Evolutionary conservation across 35 echinoderm and acorn worm species (phyloP).

Genomic region (Anneissia japonica): DNA sequence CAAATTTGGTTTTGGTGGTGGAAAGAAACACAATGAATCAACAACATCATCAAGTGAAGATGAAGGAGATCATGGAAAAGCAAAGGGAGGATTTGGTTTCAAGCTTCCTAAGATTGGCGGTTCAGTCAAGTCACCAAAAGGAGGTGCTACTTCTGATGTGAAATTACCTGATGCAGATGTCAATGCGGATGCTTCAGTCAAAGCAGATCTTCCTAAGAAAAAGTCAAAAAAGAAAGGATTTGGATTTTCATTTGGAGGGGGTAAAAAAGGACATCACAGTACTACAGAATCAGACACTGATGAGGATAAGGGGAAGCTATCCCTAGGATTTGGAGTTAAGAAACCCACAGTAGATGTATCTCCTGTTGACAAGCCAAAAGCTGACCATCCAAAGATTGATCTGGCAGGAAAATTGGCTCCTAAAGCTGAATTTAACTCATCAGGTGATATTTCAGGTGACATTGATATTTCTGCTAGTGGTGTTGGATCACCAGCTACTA

Average conservation of each 20-base stretch:
- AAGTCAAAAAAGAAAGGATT: background rate
- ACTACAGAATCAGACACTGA: background rate
- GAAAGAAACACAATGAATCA: background rate
- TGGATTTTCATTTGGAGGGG: background rate
- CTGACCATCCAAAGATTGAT: conserved; percentile 26
- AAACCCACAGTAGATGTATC: background rate
- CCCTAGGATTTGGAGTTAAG: background rate
- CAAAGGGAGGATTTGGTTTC: background rate
- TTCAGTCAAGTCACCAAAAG: background rate
- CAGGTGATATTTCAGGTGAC: background rate
- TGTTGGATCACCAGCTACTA: background rate
- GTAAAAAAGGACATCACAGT: background rate
- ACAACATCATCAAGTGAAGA: background rate
- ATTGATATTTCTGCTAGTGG: no score
- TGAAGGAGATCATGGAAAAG: background rate
- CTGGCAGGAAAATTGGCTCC: conserved; percentile 15
- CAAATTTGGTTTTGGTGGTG: background rate
- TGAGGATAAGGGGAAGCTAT: background rate
- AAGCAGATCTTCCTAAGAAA: background rate
- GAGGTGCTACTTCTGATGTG: background rate
- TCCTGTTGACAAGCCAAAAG: background rate
- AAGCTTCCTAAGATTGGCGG: background rate
- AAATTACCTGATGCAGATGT: conserved; percentile 11
- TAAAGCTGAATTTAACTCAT: background rate
- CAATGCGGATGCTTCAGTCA: background rate